Evolutionary conservation across 1,140 invertebrate species (phyloP), one percentile per base, ranked within the genome.

Genomic region (Temnothorax longispinosus): DNA sequence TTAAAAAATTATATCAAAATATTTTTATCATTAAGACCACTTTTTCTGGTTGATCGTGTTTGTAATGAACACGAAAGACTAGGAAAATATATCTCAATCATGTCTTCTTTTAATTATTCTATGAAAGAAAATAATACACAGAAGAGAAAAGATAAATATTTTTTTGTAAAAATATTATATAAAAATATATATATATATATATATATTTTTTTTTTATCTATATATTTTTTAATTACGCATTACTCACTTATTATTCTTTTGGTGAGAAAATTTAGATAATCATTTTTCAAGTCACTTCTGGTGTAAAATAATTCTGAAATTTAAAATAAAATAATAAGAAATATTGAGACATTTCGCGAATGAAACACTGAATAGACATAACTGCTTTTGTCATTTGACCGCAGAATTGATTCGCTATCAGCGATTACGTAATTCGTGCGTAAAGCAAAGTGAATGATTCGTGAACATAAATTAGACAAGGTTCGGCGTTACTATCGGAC

Each of bases 401-500:
- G 41, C 69, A 50, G 13, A 50, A 75, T 82, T 47, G 44, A 85
- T 65, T 56, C 18, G 44, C 44, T 78, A n/a, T 72, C 21, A 64
- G 35, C 64, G 56, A 80, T 71, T 21, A 56, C 47, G 54, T 89
- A 69, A 81, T 67, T 86, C 18, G 38, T 72, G 58, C 32, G 75
- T 47, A 52, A 87, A 56, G 60, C 81, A 64, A 91, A 87, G 77
- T 89, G 76, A 85, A 75, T 71, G 71, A 90, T 52, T 75, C 52
- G 84, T 81, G 32, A 75, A 84, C 80, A 89, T 92, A 82, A 91
- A 92, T 89, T 95, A 97, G 97, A 94, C 97, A 97, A 96, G 97
- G 98, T 67, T 92, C 92, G 94, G 96, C 96, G 91, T 94, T 98
- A 91, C 95, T 98, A 91, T 98, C 97, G 62, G 98, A 98, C 93